Conservation (phyloP, 2,888 invertebrate genomes). For the Philopedon plagiatum region DNA sequence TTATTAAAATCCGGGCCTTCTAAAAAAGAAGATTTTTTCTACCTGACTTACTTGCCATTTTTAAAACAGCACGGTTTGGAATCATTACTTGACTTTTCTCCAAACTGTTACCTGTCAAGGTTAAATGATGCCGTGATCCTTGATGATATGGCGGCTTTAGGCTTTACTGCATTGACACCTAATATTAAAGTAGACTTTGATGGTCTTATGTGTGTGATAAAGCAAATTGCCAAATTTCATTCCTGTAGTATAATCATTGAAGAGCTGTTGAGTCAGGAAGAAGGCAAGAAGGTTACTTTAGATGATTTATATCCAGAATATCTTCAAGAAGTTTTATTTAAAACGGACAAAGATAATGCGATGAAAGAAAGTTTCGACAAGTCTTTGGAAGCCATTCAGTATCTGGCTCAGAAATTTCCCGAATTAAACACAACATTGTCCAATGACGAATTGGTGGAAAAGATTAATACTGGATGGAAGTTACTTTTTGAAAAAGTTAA, state of each 20-base stretch:
- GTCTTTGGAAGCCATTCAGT: neutral
- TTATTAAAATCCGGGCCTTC: neutral
- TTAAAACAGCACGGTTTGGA: slow-evolving; percentile 60
- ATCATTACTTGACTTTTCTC: slow-evolving; percentile 56
- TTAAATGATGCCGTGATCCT: slow-evolving; percentile 63
- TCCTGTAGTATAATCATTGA: slow-evolving; percentile 61
- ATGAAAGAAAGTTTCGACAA: neutral
- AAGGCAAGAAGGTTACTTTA: slow-evolving; percentile 53
- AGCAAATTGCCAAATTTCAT: slow-evolving; percentile 60
- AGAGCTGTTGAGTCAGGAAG: no score
- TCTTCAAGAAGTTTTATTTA: slow-evolving; percentile 40
- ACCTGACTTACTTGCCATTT: slow-evolving; percentile 63
- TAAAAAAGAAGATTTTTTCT: slow-evolving; percentile 62
- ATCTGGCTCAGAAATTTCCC: slow-evolving; percentile 41
- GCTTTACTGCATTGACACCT: slow-evolving; percentile 38
- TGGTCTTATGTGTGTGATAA: slow-evolving; percentile 51
- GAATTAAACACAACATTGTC: slow-evolving; percentile 30
- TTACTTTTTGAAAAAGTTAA: slow-evolving; percentile 53
- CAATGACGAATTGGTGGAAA: slow-evolving; percentile 35
- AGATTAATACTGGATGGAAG: slow-evolving; percentile 57
- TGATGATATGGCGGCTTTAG: slow-evolving; percentile 61
- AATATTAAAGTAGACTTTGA: slow-evolving; percentile 47
- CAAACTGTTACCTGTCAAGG: slow-evolving; percentile 63
- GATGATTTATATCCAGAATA: slow-evolving; percentile 58
- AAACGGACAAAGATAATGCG: neutral